phyloP scores from a whole-genome alignment of 2,113 vertebrate species.

The Lepidothrix coronata region DNA sequence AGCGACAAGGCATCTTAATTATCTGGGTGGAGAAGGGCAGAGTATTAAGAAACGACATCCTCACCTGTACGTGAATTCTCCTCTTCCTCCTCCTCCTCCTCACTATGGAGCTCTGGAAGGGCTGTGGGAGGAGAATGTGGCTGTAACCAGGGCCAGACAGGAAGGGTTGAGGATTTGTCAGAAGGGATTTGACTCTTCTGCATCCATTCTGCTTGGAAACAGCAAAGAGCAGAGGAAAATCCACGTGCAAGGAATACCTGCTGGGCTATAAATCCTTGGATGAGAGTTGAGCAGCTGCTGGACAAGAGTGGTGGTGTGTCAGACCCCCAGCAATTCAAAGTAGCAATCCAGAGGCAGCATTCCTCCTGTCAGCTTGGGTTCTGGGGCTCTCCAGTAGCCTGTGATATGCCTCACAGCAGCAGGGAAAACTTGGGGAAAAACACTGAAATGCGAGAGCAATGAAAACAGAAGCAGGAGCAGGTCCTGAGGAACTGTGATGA shows the following conservation, averaged over 20 bases:
- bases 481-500: background rate
- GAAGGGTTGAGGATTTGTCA: background rate
- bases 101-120: too few relatives aligned
- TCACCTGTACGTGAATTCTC: background rate
- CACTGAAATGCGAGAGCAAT: background rate
- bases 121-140: fast-evolving
- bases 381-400: too few relatives aligned
- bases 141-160: background rate
- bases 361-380: background rate
- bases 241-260: background rate
- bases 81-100: background rate
- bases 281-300: background rate
- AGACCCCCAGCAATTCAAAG: background rate
- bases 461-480: background rate
- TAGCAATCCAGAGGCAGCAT: too few relatives aligned
- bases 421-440: background rate
- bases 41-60: background rate
- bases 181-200: background rate
- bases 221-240: background rate
- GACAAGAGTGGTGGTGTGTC: background rate
- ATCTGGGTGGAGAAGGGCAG: background rate
- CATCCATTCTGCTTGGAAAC: background rate
- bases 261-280: background rate
- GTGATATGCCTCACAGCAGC: background rate
- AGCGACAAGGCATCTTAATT: background rate